phyloP scores from a whole-genome alignment of 2,888 invertebrate species.

The Drosophila koepferae region DNA sequence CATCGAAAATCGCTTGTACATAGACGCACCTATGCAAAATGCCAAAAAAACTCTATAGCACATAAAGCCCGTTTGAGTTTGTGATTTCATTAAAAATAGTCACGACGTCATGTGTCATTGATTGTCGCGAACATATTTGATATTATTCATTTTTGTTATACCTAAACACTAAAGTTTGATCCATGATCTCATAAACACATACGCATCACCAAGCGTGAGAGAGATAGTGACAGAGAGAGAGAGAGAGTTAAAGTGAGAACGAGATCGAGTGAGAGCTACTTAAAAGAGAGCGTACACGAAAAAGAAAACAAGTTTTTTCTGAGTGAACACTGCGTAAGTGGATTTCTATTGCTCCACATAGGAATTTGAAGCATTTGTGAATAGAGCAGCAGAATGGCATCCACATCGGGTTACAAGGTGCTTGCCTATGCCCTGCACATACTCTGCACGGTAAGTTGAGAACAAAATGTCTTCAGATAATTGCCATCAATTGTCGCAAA shows the following conservation, averaged over 20 bases:
- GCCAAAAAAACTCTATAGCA: slow-evolving; percentile 5
- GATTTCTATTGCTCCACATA: slow-evolving; percentile 8
- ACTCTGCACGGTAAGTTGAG: slow-evolving; percentile 75
- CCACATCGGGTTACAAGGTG: slow-evolving; percentile 73
- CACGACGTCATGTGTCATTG: slow-evolving; percentile 21
- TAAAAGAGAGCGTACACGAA: slow-evolving; percentile 2
- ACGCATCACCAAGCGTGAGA: slow-evolving; percentile 6
- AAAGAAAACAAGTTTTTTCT: slow-evolving; percentile 35
- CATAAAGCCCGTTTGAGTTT: slow-evolving; percentile 8
- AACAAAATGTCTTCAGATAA: slow-evolving; percentile 11
- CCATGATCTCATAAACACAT: slow-evolving; percentile 45
- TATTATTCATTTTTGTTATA: slow-evolving; percentile 15
- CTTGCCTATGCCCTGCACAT: slow-evolving; percentile 71
- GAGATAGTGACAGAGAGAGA: slow-evolving; percentile 9
- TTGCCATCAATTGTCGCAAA: slow-evolving; percentile 24
- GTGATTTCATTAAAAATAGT: slow-evolving; percentile 27
- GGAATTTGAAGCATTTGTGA: slow-evolving; percentile 22
- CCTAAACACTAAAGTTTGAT: slow-evolving; percentile 1
- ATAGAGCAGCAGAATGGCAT: slow-evolving; percentile 59
- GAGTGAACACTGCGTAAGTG: slow-evolving; percentile 7
- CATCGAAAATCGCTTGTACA: slow-evolving; percentile 12
- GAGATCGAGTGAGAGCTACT: slow-evolving; percentile 10
- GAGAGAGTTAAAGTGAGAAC: slow-evolving; percentile 2
- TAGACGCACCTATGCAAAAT: slow-evolving; percentile 31
- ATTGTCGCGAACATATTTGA: slow-evolving; percentile 6